Evolutionary conservation across 2,888 invertebrate genomes (phyloP).

Genomic region (Ceratothoa steindachneri): DNA sequence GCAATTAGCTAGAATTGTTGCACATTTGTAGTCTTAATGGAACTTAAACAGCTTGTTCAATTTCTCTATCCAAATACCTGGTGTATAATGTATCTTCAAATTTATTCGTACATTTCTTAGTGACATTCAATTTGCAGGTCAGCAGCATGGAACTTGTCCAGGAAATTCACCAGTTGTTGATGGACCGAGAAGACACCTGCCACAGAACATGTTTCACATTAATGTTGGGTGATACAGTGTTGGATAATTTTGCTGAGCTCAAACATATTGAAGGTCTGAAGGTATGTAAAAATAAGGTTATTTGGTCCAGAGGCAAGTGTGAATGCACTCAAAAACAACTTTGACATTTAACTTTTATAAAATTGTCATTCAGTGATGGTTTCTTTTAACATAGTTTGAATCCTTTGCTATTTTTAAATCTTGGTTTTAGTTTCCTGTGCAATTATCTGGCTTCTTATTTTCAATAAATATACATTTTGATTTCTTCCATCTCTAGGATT

Average conservation of each 20-base stretch:
- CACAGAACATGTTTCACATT: constrained; percentile 97
- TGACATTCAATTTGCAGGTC: constrained; percentile 59
- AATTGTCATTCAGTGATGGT: no score
- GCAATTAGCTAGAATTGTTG: background rate
- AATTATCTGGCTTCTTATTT: no score
- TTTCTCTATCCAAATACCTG: background rate
- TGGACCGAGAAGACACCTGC: constrained; percentile 98
- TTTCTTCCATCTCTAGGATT: no score
- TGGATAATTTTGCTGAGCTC: constrained; percentile 96
- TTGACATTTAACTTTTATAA: no score
- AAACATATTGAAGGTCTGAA: constrained; percentile 93
- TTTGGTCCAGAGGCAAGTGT: no score
- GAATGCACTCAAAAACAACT: no score
- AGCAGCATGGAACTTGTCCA: constrained; percentile 94
- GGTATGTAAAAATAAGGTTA: no score
- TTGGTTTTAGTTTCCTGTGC: no score
- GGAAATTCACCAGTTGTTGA: constrained; percentile 95
- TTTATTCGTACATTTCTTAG: background rate
- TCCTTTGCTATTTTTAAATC: no score
- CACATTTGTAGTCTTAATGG: background rate
- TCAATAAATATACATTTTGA: no score
- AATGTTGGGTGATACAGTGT: constrained; percentile 83
- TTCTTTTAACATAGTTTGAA: no score
- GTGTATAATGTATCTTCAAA: background rate
- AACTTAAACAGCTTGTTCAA: background rate